phyloP scores from a whole-genome alignment of 2,888 invertebrate species.

The Glyphotaelius pellucidus region DNA sequence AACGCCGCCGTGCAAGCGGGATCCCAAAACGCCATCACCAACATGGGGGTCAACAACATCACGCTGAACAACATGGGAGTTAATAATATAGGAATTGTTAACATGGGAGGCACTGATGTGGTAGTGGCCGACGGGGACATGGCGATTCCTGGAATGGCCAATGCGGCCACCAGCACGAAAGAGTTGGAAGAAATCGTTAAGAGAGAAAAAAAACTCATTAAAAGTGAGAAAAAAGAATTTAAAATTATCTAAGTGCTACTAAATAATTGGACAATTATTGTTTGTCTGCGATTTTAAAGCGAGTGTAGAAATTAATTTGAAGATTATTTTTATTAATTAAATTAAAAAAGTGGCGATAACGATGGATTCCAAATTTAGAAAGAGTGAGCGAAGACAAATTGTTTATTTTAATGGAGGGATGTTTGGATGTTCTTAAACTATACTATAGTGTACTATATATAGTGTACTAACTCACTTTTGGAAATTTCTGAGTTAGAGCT shows the following conservation, averaged over 20 bases:
- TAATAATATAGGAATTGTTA: slow-evolving; percentile 33
- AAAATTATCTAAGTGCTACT: slow-evolving; percentile 16
- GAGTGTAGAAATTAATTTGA: neutral
- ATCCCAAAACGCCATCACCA: slow-evolving; percentile 23
- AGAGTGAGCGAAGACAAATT: neutral
- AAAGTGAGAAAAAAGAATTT: slow-evolving; percentile 42
- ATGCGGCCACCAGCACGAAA: slow-evolving; percentile 34
- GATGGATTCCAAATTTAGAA: slow-evolving; percentile 9
- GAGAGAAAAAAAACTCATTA: slow-evolving; percentile 39
- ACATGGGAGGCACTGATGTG: slow-evolving; percentile 40
- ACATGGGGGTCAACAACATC: slow-evolving; percentile 37
- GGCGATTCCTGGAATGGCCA: slow-evolving; percentile 32
- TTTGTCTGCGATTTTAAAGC: neutral
- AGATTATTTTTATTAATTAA: neutral
- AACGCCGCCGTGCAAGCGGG: slow-evolving; percentile 25
- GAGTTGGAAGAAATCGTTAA: slow-evolving; percentile 42
- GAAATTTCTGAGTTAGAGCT: too few relatives aligned
- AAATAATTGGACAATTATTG: neutral
- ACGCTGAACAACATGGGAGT: slow-evolving; percentile 33
- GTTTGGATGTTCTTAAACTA: too few relatives aligned
- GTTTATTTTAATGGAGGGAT: neutral
- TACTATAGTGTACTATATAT: too few relatives aligned
- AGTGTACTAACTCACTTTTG: too few relatives aligned
- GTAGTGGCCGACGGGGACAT: slow-evolving; percentile 30
- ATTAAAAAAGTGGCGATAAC: neutral